Conservation (phyloP, 2,797 vertebrate genomes). For the Champsocephalus esox region DNA sequence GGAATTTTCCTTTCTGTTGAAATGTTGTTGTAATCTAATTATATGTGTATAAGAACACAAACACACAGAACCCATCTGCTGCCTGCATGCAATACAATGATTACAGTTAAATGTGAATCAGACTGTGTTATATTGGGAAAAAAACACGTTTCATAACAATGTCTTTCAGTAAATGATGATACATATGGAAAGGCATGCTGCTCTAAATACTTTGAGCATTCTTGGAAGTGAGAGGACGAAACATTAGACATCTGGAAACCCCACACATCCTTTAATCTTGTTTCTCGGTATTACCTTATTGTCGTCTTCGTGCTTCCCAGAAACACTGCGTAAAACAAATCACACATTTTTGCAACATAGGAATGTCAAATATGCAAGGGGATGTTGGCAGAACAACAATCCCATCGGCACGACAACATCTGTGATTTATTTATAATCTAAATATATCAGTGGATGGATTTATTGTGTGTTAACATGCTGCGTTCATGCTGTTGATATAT, state of each 20-base stretch:
- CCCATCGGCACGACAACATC: not conserved
- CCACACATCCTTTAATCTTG: conserved; percentile 7
- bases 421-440: conserved; percentile 24
- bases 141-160: conserved; percentile 11
- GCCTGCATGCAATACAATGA: conserved; percentile 6
- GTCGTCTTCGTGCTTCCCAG: conserved; percentile 45
- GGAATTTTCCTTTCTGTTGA: too few species aligned
- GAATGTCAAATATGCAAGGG: conserved; percentile 27
- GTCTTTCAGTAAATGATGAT: conserved; percentile 18
- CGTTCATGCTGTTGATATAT: not conserved
- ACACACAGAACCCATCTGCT: conserved; percentile 44
- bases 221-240: conserved; percentile 7
- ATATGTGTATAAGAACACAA: too few species aligned
- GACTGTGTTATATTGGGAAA: conserved; percentile 6
- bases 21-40: too few species aligned
- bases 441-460: conserved; percentile 5
- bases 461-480: not conserved
- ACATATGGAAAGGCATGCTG: conserved; percentile 21
- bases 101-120: conserved; percentile 32
- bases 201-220: conserved; percentile 28
- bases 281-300: conserved; percentile 27
- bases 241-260: conserved; percentile 23
- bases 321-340: conserved; percentile 23
- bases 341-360: not conserved
- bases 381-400: not conserved